Evolutionary conservation across 2,888 invertebrate genomes (phyloP).

Genomic region (Clitarchus hookeri): DNA sequence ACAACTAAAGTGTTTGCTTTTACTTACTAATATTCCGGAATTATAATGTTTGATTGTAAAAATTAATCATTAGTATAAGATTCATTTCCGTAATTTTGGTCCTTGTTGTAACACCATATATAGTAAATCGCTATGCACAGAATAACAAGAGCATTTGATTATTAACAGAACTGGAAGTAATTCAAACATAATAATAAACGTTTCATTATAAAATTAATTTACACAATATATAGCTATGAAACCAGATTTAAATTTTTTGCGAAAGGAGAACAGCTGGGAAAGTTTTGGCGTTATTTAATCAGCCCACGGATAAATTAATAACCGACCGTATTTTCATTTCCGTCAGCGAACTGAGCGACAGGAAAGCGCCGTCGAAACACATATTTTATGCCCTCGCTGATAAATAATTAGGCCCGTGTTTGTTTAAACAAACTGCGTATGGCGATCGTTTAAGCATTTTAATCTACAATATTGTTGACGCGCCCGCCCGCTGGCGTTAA

Average conservation of each 20-base stretch:
- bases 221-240: too few relatives aligned
- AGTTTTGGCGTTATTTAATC: neutral
- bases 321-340: neutral
- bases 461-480: neutral
- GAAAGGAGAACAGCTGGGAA: neutral
- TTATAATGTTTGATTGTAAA: too few relatives aligned
- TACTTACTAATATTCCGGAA: too few relatives aligned
- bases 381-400: neutral
- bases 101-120: too few relatives aligned
- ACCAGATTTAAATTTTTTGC: neutral
- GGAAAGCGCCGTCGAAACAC: neutral
- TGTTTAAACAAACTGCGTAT: neutral
- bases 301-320: neutral
- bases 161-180: too few relatives aligned
- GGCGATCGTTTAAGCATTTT: neutral
- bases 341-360: neutral
- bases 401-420: neutral
- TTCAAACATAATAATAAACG: too few relatives aligned
- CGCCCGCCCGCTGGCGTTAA: neutral
- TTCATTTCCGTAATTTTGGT: too few relatives aligned
- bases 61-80: too few relatives aligned
- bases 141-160: too few relatives aligned
- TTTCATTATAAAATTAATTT: too few relatives aligned
- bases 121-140: too few relatives aligned
- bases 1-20: too few relatives aligned